These are phyloP conservation scores for Oreotrochilus melanogaster DNA, from an alignment of 2,113 vertebrate genomes.

Conservation along the genomic window DNA sequence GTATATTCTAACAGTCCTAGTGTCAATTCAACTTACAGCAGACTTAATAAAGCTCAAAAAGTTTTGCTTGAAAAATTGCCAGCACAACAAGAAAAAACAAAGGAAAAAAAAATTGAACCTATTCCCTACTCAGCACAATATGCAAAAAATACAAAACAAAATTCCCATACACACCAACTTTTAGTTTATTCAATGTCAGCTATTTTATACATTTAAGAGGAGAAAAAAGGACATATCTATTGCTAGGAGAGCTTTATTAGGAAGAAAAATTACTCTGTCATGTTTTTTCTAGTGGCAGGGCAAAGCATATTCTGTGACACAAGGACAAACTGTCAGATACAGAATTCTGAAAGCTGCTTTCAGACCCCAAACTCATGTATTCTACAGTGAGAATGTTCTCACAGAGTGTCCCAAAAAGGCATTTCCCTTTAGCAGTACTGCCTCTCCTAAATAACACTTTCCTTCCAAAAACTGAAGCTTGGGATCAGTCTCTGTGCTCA, in stretches of 20 bases:
- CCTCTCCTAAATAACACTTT: neutral
- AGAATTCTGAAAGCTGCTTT: neutral
- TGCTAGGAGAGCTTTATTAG: neutral
- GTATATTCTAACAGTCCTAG: neutral
- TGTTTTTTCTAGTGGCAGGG: neutral
- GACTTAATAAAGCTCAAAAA: neutral
- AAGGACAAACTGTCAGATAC: neutral
- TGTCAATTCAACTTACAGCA: neutral
- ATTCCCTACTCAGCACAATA: neutral
- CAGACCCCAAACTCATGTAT: neutral
- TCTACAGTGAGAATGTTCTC: neutral
- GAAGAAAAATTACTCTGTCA: neutral
- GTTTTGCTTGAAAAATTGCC: neutral
- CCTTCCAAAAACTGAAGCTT: neutral
- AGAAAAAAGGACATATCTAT: neutral
- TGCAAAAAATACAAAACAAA: neutral
- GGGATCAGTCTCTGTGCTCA: constrained; percentile 18
- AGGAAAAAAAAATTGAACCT: neutral
- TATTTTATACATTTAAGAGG: neutral
- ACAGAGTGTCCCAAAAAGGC: neutral
- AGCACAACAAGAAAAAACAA: neutral
- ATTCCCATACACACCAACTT: neutral
- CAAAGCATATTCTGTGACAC: neutral
- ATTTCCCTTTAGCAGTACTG: neutral
- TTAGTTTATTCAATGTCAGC: neutral